Base-by-base conservation (phyloP, 2,113 vertebrate species). In the Riparia riparia region DNA sequence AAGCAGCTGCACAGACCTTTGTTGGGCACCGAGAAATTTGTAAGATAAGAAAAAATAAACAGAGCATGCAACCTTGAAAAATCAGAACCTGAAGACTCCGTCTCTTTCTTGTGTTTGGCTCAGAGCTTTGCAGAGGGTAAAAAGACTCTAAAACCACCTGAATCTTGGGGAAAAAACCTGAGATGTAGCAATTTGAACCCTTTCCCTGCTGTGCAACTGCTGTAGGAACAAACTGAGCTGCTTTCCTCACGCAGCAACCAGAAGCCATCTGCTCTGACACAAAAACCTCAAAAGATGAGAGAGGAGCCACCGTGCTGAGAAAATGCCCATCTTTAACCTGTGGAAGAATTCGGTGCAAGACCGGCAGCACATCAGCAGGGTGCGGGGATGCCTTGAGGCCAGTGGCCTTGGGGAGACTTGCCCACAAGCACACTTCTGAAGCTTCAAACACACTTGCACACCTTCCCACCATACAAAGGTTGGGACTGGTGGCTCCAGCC, bases 401-500 rank as follows among this genome's bases (percentile, higher is more conserved):
- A 5, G 8, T 9, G 42, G 42, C 24, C 28, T 57, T 41, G 47
- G 39, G 51, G 64, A 78, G 39, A 31, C 13, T 54, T 47, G 68
- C 20, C 69, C 17, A 16, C 24, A 28, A 49, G 5, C 32, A 44
- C 6, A 2, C 1, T 21, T 76, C 14, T 17, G 29, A 39, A 86
- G 26, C 6, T 32, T 14, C 3, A 9, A 7, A 17, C 20, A n/a
- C 32, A 17, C 42, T 18, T 18, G 24, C 22, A 29, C 12, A 37
- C 13, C 7, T 53, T 50, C 39, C n/a, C 41, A 47, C 14, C 4
- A 20, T 21, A 4, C 25, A 57, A 28, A 74, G 8, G n/a, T 24
- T 1, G 0, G 45, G 16, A 77, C 0, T 3, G 21, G 61, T 25
- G 39, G 37, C 28, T 73, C 14, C 65, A 49, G 47, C 11, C 58